Evolutionary conservation across 2,888 invertebrate species (phyloP).

Genomic region (Phania funesta): DNA sequence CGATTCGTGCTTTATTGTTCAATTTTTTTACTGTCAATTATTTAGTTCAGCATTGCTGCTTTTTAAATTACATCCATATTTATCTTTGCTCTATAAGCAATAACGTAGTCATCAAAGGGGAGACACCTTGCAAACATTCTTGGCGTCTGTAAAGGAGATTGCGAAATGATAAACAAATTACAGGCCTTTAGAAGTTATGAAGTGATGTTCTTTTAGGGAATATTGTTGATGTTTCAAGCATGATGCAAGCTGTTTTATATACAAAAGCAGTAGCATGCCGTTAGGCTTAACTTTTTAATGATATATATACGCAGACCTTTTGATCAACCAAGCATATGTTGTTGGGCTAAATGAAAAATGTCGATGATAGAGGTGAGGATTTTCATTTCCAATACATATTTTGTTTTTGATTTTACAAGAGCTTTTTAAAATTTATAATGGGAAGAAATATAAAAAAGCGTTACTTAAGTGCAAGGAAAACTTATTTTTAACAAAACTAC

Average conservation of each 20-base stretch:
- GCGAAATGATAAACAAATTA: slow-evolving; percentile 32
- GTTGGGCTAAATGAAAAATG: background rate
- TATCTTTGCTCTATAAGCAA: slow-evolving; percentile 46
- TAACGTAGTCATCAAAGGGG: slow-evolving; percentile 38
- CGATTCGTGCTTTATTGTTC: background rate
- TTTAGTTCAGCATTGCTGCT: background rate
- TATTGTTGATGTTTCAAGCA: too few relatives aligned
- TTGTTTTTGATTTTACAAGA: too few relatives aligned
- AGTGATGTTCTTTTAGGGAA: too few relatives aligned
- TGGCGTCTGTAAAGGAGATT: background rate
- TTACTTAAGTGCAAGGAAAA: too few relatives aligned
- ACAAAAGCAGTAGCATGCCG: slow-evolving; percentile 34
- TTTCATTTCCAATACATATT: background rate
- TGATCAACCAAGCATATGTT: slow-evolving; percentile 38
- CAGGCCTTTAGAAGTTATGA: slow-evolving; percentile 29
- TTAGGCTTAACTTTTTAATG: slow-evolving; percentile 56
- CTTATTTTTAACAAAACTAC: too few relatives aligned
- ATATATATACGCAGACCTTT: slow-evolving; percentile 44
- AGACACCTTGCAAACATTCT: too few relatives aligned
- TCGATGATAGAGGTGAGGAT: background rate
- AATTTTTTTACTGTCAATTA: slow-evolving; percentile 8
- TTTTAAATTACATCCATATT: slow-evolving; percentile 36
- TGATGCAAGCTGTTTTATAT: too few relatives aligned
- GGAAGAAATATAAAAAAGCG: too few relatives aligned
- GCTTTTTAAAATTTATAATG: too few relatives aligned